Evolutionary conservation across 2,113 vertebrate genomes (phyloP), one percentile per base, ranked within the genome.

Genomic region (Ceyx melanurus): DNA sequence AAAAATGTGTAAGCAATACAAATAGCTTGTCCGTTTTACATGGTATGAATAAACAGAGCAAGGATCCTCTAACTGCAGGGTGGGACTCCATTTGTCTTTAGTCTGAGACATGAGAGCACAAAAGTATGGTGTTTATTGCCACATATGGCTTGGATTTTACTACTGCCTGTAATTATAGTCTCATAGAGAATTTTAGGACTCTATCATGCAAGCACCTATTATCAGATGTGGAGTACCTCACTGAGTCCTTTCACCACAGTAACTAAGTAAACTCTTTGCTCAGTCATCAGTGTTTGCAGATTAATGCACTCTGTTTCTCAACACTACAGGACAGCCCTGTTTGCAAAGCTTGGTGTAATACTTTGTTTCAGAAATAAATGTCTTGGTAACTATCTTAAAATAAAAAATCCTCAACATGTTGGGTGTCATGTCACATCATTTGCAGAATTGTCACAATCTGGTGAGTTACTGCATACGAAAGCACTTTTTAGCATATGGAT

Each of bases 401-500:
- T 93, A 89, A 92, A 93, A 95, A 95, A 86, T 65, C 77, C 66
- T 91, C 92, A 93, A 89, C 92, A 86, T 92, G 93, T 90, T 94
- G 89, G 72, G 92, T 93, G 95, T 93, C 90, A 88, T 91, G 91
- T 93, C 92, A 95, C 75, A 95, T 93, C 88, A 93, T 93, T 95
- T 92, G 89, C 45, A 46, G 94, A 94, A 95, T 88, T 94, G 91
- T 91, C 93, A 95, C 90, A 95, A 90, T 95, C 92, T 95, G 94
- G 92, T 95, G 92, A 95, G 88, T 94, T 96, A 92, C 86, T 87
- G 87, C 86, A 92, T 86, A 91, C 0, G 46, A 96, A 95, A 91
- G 94, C 76, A 60, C 75, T 50, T 95, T 72, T 84, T 83, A 93
- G 92, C 96, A 94, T 90, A 92, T 92, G 88, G 94, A 94, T 96